A percentile compares a stretch with the other conserved stretches of the same genome.
These are phyloP conservation scores for Mycetomoellerius zeteki DNA, from an alignment of 1,140 invertebrate species.

Conservation along the genomic window DNA sequence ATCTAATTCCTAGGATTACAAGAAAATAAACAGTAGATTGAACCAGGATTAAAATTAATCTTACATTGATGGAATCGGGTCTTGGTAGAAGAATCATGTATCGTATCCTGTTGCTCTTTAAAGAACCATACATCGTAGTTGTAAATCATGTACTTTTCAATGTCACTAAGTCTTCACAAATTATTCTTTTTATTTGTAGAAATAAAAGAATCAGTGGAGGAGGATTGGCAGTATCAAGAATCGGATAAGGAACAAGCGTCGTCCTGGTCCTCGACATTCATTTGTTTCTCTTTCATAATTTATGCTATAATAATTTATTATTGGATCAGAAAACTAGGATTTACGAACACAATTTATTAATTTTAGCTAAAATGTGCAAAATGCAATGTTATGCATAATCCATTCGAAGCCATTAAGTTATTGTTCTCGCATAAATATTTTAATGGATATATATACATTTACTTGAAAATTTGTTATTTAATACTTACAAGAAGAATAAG, in stretches of 20 bases:
- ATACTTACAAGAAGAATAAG: not conserved
- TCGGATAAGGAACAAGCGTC: conserved; percentile 64
- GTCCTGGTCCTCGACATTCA: conserved; percentile 44
- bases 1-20: no score
- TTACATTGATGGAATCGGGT: no score
- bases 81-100: no score
- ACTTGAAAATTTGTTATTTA: not conserved
- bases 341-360: not conserved
- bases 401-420: not conserved
- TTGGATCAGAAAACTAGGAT: conserved; percentile 16
- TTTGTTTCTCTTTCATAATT: conserved; percentile 63
- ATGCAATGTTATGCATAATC: not conserved
- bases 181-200: not conserved
- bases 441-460: not conserved
- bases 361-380: not conserved
- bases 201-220: conserved; percentile 58
- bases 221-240: conserved; percentile 79
- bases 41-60: no score
- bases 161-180: not conserved
- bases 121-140: not conserved
- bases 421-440: not conserved
- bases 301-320: conserved; percentile 78
- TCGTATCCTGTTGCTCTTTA: no score
- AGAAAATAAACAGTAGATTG: no score
- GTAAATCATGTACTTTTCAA: not conserved